Conservation (phyloP, 2,113 vertebrate genomes). For the Bos taurus region DNA sequence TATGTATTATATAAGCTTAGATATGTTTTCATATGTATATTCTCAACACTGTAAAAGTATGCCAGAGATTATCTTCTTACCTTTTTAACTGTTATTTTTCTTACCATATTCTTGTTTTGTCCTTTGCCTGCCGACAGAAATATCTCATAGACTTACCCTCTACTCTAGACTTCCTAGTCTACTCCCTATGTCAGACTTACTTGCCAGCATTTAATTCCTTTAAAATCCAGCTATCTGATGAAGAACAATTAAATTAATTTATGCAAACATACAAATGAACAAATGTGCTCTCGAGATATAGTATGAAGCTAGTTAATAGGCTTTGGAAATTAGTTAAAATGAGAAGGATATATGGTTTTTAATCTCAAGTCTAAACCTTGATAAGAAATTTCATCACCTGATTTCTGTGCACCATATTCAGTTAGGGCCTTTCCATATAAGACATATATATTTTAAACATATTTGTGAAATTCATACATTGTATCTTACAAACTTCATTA, state of each 20-base stretch:
- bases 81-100: background rate
- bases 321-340: background rate
- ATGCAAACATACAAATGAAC: background rate
- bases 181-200: background rate
- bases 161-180: background rate
- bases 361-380: background rate
- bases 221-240: background rate
- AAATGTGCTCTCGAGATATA: background rate
- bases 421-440: background rate
- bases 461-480: background rate
- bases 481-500: background rate
- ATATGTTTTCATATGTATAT: background rate
- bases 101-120: background rate
- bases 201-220: background rate
- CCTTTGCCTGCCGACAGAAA: background rate
- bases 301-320: background rate
- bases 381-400: background rate
- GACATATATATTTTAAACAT: background rate
- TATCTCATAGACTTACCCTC: background rate
- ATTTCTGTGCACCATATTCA: background rate
- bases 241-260: background rate
- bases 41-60: background rate
- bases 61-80: background rate
- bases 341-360: background rate
- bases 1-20: background rate